Evolutionary conservation across 2,797 vertebrate species (phyloP).

Genomic region (Pangasius larnaudii): DNA sequence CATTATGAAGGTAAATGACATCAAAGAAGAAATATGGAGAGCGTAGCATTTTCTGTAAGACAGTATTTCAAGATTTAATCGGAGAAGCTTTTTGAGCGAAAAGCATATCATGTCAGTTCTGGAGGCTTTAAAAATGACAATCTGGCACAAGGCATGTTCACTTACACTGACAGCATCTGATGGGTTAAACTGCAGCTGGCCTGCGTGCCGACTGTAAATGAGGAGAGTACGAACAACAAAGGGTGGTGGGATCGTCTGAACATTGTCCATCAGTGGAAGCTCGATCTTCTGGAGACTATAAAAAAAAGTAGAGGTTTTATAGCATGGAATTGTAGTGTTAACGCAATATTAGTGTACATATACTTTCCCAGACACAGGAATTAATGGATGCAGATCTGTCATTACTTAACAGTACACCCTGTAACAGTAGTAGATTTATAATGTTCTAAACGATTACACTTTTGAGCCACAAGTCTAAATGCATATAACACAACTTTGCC

Average conservation of each 20-base stretch:
- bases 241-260: constrained; percentile 91
- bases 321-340: not conserved
- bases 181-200: constrained; percentile 84
- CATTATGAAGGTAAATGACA: constrained; percentile 92
- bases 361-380: not conserved
- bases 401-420: not conserved
- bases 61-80: not conserved
- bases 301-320: not conserved
- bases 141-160: not conserved
- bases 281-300: constrained; percentile 90
- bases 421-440: not conserved
- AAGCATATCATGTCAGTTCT: too few relatives aligned
- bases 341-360: not conserved
- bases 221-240: constrained; percentile 90
- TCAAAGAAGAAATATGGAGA: constrained; percentile 97
- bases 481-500: too few relatives aligned
- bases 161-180: constrained; percentile 87
- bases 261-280: constrained; percentile 86
- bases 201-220: constrained; percentile 85
- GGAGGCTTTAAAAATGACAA: not conserved
- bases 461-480: not conserved
- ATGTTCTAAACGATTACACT: not conserved
- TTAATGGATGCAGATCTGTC: not conserved
- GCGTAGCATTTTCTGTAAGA: constrained; percentile 89
- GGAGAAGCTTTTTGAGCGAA: not conserved